Evolutionary conservation across 2,888 invertebrate species (phyloP), one percentile per base, ranked within the genome.

Genomic region (Macropis europaea): DNA sequence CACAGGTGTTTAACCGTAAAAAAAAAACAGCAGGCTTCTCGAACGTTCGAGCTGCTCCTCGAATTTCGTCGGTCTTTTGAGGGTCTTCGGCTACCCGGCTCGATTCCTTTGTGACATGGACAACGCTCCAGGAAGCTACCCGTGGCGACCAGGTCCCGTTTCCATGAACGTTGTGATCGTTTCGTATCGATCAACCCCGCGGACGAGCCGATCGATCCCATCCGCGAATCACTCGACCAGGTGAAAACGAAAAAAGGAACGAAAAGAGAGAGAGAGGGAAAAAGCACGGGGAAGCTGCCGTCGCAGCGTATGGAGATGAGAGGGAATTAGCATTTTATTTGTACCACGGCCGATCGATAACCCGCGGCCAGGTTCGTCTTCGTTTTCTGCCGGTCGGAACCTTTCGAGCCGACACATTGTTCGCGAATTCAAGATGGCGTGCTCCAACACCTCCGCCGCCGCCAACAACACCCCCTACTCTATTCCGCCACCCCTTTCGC

Each of bases 381-480:
- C 68, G 71, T 76, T 78, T 76, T 73, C 73, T 64, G 68, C 43
- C 59, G 62, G 72, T 52, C 53, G 77, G 66, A 64, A 54, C 68
- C 70, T 66, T 60, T 61, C 60, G 47, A 70, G 76, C 70, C 72
- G 77, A 77, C 73, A 76, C 73, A 79, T 79, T 79, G 79, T 79
- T 79, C 77, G 57, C 71, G 68, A 76, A 79, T 79, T 76, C 79
- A 79, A 79, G 76, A 79, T 79, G 79, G 79, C 79, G 79, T 48
- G 53, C 47, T 34, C 50, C 67, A 22, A 50, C 70, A 42, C 66
- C 64, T 48, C 50, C 64, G 45, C 67, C 52, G 34, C 63, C 57
- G 28, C 54, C 62, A 45, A 73, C 62, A 62, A 60, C 66, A 53
- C 62, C 52, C 47, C 34, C 28, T 43, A 19, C 9, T 9, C 24